Base-by-base conservation (phyloP, 2,797 vertebrate species). In the Siniperca undulata region DNA sequence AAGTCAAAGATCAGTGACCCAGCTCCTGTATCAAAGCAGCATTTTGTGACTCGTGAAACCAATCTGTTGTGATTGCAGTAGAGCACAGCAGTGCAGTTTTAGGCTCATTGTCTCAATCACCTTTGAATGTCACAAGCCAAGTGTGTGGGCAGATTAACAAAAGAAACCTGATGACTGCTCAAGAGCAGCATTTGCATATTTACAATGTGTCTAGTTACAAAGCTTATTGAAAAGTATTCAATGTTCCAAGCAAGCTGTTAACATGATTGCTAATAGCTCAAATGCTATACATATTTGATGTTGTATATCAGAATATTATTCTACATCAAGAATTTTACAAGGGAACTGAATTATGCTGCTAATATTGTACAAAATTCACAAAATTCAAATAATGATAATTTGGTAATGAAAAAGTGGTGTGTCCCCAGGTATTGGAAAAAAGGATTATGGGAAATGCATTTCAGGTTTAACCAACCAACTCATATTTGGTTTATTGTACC, bases 61-160 rank as follows among this genome's bases (percentile, higher is more conserved):
- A 84, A 76, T 87, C 36, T 78, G 75, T 83, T 89, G 77, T 82
- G 76, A 86, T 78, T 88, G 70, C 58, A 53, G 22, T 2, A 0
- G 61, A 75, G 78, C 85, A 46, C 69, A 58, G 55, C 38, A 0
- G 53, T 27, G 34, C 40, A 24, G 65, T 70, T 74, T 58, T n/a
- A 20, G 13, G 60, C 76, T 85, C 59, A 74, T 84, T 84, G 85
- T 88, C 77, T 84, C 77, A 73, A 62, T 88, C 74, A 78, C 73
- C 74, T 81, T 61, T 69, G 69, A 89, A 81, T 80, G 81, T 86
- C 80, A 81, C 42, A 72, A 86, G 74, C 44, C 70, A 62, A 89
- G 62, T 75, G 84, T 77, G 91, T 89, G 84, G 80, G 85, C 73
- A 69, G 82, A 80, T 80, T 20, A 83, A 85, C 72, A 88, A 86